Evolutionary conservation across 2,797 vertebrate genomes (phyloP), one percentile per base, ranked within the genome.

Genomic region (Chiroxiphia lanceolata): DNA sequence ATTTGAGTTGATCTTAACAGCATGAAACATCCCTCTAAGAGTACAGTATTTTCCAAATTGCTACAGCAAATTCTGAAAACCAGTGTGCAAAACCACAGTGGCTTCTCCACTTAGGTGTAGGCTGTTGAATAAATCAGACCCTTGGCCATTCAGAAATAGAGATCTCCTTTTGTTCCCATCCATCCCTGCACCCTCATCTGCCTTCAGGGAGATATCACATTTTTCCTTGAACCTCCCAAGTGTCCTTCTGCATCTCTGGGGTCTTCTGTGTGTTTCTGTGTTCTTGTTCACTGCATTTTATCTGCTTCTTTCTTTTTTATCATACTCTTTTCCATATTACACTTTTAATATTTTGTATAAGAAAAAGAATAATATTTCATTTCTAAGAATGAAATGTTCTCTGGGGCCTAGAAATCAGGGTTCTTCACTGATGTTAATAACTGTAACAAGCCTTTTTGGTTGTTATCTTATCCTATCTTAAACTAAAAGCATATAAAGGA

Each of bases 151-250:
- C 51, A 70, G 56, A 89, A 54, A 87, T 61, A 38, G 1, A 54
- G 4, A 3, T 38, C 4, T 54, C 12, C 67, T 59, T 80, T 31
- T 92, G 8, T 87, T 83, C 42, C 36, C 0, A 0, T 65, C 13
- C 8, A 19, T 34, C 33, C 11, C 29, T 84, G 78, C 12, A 56
- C 3, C 6, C 38, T 63, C 71, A 54, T 7, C 15, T 80, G 38
- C 38, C 19, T 82, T 80, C 50, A 82, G 23, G 47, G 20, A 59
- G 50, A 82, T 13, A 54, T 26, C 23, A 50, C 4, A 4, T 59
- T 77, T 90, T 74, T 14, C 27, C 40, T 70, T 70, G 38, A 70
- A 70, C 13, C 4, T 74, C 27, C 11, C 0, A 2, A 61, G 16
- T 33, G 50, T 61, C 19, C 34, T 65, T 29, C 16, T 79, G 36